Evolutionary conservation across 2,113 vertebrate genomes (phyloP), one percentile per base, ranked within the genome.

Genomic region (Paraplagusia blochii): DNA sequence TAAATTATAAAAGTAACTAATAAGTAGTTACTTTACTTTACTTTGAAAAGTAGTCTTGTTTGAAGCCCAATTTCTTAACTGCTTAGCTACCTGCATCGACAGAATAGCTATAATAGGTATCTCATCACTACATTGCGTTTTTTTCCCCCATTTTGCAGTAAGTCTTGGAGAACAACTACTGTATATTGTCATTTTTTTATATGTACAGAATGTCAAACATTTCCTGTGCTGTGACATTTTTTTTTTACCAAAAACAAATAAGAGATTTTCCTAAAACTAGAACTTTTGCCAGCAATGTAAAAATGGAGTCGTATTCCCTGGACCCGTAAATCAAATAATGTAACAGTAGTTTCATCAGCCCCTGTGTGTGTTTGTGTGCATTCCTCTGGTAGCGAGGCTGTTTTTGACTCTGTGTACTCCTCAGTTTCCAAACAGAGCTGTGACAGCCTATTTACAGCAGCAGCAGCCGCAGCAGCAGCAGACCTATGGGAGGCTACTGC

Each of bases 381-480:
- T 73, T 51, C 56, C 63, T 34, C 58, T 40, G 14, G 17, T 39
- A 56, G 40, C 53, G 49, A 42, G 34, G 33, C 43, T 50, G 59
- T 74, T 35, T 63, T 49, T 63, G 11, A 44, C 54, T 36, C 55
- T 47, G 45, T 52, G 48, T 22, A 35, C 69, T 18, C 15, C 40
- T 38, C 15, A 45, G 52, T 67, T 66, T 52, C 59, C 64, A 54
- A 58, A 72, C 54, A 53, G 65, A 79, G 69, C 58, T 3, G 45
- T 77, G 77, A 69, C 76, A 71, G 68, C 46, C 73, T 88, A 81
- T 88, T 88, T 87, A 78, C 77, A 77, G 58, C 34, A 39, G 43
- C 11, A n/a, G n/a, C n/a, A n/a, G n/a, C n/a, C n/a, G n/a, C n/a
- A n/a, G n/a, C n/a, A n/a, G n/a, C n/a, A n/a, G n/a, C n/a, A n/a